Percentiles rank a stretch among this genome's conserved stretches.
Evolutionary conservation across 2,797 vertebrate species (phyloP).

Genomic region (Nyctalus aviator): DNA sequence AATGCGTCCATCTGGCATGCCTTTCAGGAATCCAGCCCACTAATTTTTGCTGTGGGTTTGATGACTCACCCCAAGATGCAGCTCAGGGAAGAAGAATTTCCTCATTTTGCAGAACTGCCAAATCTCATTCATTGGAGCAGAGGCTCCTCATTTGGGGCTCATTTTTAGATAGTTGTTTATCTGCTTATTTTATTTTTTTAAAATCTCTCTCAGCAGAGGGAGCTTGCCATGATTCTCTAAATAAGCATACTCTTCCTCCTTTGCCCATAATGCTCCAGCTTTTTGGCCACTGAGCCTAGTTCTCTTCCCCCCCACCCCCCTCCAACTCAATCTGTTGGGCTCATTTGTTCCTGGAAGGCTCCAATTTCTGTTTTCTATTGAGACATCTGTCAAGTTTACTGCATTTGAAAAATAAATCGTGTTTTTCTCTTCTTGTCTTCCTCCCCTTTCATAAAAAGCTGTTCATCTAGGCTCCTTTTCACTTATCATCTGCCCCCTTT

Average conservation of each 20-base stretch:
- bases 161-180: conserved; percentile 63
- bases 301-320: not conserved
- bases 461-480: not conserved
- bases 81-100: conserved; percentile 57
- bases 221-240: conserved; percentile 61
- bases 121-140: conserved; percentile 65
- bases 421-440: not conserved
- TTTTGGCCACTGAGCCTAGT: not conserved
- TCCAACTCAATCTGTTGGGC: not conserved
- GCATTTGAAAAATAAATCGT: not conserved
- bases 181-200: conserved; percentile 33
- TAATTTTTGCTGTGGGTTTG: conserved; percentile 61
- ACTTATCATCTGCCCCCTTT: not conserved
- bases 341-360: not conserved
- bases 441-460: not conserved
- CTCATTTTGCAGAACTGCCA: conserved; percentile 73
- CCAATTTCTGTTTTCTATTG: not conserved
- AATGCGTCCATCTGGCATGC: conserved; percentile 74
- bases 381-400: not conserved
- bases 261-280: not conserved
- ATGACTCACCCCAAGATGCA: conserved; percentile 75
- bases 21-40: conserved; percentile 78
- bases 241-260: not conserved
- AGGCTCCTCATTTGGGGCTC: conserved; percentile 46
- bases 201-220: not conserved